Conservation (phyloP, 2,888 invertebrate genomes). For the Temnothorax ravouxi region DNA sequence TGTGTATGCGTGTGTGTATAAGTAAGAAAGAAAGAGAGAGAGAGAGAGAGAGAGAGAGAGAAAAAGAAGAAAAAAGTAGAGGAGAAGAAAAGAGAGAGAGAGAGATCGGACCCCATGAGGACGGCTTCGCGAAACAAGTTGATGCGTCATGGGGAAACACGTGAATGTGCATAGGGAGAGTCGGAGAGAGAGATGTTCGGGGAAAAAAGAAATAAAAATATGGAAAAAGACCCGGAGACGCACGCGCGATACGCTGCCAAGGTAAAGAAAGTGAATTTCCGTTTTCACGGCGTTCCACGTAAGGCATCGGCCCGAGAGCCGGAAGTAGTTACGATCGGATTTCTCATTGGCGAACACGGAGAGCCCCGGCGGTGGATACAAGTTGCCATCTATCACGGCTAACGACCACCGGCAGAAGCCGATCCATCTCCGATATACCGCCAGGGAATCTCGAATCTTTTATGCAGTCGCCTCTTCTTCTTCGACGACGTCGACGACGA, state of each 20-base stretch:
- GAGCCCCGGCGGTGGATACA: conserved; percentile 54
- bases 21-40: background rate
- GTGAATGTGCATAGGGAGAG: background rate
- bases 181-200: background rate
- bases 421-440: conserved; percentile 58
- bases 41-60: background rate
- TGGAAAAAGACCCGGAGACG: conserved; percentile 13
- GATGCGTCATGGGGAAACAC: conserved; percentile 34
- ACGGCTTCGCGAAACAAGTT: conserved; percentile 56
- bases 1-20: background rate
- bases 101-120: conserved; percentile 47
- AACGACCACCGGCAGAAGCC: conserved; percentile 64
- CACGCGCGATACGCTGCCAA: conserved; percentile 61
- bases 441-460: conserved; percentile 34
- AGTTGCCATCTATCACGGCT: conserved; percentile 69
- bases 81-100: background rate
- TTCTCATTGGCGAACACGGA: conserved; percentile 71
- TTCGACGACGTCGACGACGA: background rate
- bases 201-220: conserved; percentile 16
- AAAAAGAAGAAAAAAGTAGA: no score
- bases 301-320: conserved; percentile 70
- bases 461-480: conserved; percentile 35
- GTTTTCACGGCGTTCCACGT: conserved; percentile 72
- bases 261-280: conserved; percentile 79
- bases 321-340: conserved; percentile 79